These are phyloP conservation scores for Lathronympha strigana DNA, from an alignment of 2,888 invertebrate species.

Conservation along the genomic window DNA sequence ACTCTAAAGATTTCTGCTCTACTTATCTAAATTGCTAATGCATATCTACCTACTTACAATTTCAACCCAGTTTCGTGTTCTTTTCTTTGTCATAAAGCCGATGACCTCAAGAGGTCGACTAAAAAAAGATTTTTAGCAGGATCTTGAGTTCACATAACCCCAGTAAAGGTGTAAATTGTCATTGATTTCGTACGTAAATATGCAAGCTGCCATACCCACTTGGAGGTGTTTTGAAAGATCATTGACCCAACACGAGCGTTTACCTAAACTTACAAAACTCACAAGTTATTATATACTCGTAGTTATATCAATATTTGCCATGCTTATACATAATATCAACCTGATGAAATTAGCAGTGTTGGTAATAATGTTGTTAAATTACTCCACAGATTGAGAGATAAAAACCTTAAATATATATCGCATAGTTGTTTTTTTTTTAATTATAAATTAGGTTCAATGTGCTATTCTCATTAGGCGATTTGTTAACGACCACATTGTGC, in stretches of 20 bases:
- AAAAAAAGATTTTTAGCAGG: slow-evolving; percentile 66
- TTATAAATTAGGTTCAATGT: slow-evolving; percentile 17
- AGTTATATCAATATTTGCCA: no score
- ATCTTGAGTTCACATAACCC: slow-evolving; percentile 62
- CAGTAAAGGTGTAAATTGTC: slow-evolving; percentile 72
- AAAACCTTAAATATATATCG: neutral
- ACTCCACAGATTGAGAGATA: neutral
- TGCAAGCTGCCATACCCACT: slow-evolving; percentile 52
- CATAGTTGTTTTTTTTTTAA: slow-evolving; percentile 27
- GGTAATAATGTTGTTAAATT: neutral
- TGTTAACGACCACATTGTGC: slow-evolving; percentile 45
- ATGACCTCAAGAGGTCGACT: slow-evolving; percentile 67
- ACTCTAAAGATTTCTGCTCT: slow-evolving; percentile 5
- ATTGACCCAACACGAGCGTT: slow-evolving; percentile 55
- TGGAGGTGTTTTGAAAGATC: slow-evolving; percentile 61
- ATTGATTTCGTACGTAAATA: slow-evolving; percentile 72
- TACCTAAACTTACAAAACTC: neutral
- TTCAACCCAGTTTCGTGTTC: slow-evolving; percentile 47
- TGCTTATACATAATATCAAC: neutral
- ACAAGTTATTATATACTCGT: no score
- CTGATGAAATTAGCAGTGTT: neutral
- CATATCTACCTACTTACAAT: slow-evolving; percentile 4
- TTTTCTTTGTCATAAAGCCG: slow-evolving; percentile 67
- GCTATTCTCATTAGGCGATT: slow-evolving; percentile 34
- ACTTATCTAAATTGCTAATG: slow-evolving; percentile 26